phyloP scores from a whole-genome alignment of 2,797 vertebrate species.

The Spinus pinus region DNA sequence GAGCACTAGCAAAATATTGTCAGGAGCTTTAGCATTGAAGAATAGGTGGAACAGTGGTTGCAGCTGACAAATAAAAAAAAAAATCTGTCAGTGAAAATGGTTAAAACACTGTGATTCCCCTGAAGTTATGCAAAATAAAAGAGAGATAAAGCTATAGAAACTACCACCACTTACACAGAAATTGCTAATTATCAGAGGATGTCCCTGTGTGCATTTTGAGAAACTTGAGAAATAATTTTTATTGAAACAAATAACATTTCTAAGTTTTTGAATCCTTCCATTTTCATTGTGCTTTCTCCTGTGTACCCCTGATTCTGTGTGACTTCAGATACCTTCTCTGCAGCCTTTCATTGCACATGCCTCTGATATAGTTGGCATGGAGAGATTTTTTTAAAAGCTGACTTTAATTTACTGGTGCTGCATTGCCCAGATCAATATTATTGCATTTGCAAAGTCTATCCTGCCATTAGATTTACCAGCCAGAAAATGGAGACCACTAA shows the following conservation, averaged over 20 bases:
- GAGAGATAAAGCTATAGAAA: not conserved
- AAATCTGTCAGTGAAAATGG: not conserved
- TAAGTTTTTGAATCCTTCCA: not conserved
- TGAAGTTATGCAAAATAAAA: not conserved
- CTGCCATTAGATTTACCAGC: constrained; percentile 16
- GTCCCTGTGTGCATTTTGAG: not conserved
- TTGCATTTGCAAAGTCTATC: not conserved
- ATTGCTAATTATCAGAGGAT: not conserved
- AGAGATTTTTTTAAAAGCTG: not conserved
- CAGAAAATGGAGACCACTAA: constrained; percentile 19
- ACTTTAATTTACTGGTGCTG: constrained; percentile 25
- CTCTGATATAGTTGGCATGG: not conserved
- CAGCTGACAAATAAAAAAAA: not conserved
- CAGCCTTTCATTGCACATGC: not conserved
- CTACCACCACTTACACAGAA: not conserved
- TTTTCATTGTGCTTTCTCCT: not conserved
- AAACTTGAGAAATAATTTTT: not conserved
- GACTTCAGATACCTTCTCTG: not conserved
- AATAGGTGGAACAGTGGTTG: fast-evolving
- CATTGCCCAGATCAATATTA: constrained; percentile 18
- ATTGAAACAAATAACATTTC: not conserved
- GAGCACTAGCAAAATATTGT: not conserved
- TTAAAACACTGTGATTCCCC: not conserved
- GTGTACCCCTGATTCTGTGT: not conserved
- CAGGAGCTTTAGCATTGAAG: not conserved